A percentile compares a stretch with the other conserved stretches of the same genome.
Conservation (phyloP, 2,113 vertebrate genomes). For the Myotis davidii region DNA sequence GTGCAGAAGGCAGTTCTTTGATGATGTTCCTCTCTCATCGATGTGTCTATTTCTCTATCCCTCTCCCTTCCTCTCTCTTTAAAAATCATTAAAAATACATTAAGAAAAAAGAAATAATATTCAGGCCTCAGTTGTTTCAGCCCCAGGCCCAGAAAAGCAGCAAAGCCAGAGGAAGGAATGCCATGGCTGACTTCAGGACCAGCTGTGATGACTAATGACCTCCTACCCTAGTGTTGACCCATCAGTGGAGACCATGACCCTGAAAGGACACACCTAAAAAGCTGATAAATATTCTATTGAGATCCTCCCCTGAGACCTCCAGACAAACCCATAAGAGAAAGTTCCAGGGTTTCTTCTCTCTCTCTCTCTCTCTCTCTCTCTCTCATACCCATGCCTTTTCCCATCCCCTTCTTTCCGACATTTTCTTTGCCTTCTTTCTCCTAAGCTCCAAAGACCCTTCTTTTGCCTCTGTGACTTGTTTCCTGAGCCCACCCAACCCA, state of each 20-base stretch:
- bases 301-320: background rate
- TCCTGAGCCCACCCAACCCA: background rate
- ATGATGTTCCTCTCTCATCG: too few relatives aligned
- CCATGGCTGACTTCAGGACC: background rate
- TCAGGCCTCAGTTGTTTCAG: background rate
- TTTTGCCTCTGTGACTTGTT: background rate
- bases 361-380: background rate
- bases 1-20: too few relatives aligned
- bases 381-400: background rate
- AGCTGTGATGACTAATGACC: background rate
- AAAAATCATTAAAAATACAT: too few relatives aligned
- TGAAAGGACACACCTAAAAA: background rate
- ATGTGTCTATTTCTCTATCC: too few relatives aligned
- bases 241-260: background rate
- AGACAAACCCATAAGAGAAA: background rate
- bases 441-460: background rate
- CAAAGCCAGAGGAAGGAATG: background rate
- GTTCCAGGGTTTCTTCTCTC: background rate
- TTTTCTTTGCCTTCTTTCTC: background rate
- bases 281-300: background rate
- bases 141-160: background rate
- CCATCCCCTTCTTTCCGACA: background rate
- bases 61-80: too few relatives aligned
- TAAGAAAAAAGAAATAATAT: background rate
- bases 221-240: background rate